Percentiles rank a stretch among this genome's conserved stretches.
These are phyloP conservation scores for Aphrophora alni DNA, from an alignment of 2,888 invertebrate species.

Conservation along the genomic window DNA sequence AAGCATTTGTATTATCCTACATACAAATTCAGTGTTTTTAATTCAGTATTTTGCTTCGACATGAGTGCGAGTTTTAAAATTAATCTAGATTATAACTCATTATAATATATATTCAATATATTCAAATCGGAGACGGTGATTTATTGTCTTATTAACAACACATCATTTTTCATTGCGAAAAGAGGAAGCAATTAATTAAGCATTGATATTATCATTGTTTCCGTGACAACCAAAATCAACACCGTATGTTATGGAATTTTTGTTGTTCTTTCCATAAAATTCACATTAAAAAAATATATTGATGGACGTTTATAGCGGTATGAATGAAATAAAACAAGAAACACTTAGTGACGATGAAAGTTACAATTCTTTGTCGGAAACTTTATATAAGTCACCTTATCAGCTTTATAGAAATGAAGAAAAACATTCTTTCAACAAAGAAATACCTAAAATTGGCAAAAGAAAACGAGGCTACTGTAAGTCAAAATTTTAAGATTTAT, in stretches of 20 bases:
- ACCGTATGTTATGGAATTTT: background rate
- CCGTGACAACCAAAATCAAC: background rate
- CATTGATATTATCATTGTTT: background rate
- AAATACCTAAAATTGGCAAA: background rate
- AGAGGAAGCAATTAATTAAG: background rate
- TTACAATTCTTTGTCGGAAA: background rate
- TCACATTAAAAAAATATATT: background rate
- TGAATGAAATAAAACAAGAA: background rate
- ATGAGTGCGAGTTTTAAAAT: too few relatives aligned
- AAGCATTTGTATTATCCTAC: too few relatives aligned
- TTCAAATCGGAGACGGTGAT: too few relatives aligned
- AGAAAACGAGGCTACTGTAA: background rate
- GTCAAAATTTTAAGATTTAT: background rate
- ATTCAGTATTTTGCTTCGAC: too few relatives aligned
- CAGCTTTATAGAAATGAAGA: background rate
- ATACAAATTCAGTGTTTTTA: too few relatives aligned
- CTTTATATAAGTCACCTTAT: background rate
- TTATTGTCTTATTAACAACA: too few relatives aligned
- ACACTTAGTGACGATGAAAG: background rate
- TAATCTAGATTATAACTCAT: too few relatives aligned
- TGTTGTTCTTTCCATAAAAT: background rate
- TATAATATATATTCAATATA: too few relatives aligned
- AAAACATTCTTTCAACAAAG: background rate
- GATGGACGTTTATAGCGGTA: background rate
- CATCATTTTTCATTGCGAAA: too few relatives aligned